Evolutionary conservation across 2,113 vertebrate genomes (phyloP).

Genomic region (Melanotaenia duboulayi): DNA sequence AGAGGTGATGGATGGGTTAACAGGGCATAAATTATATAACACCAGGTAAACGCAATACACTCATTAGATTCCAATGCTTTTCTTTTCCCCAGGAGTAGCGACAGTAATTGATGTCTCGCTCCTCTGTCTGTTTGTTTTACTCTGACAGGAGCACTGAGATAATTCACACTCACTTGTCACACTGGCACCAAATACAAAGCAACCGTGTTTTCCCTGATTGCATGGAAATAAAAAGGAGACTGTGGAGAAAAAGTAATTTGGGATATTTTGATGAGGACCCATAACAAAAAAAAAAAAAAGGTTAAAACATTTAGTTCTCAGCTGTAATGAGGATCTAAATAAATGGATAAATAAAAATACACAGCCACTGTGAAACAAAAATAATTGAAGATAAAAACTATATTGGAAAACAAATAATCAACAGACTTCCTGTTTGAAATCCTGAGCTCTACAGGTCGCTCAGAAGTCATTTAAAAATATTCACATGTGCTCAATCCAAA

Average conservation of each 20-base stretch:
- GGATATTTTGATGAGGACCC: slow-evolving; percentile 15
- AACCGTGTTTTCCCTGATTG: slow-evolving; percentile 40
- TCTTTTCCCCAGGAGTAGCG: slow-evolving; percentile 77
- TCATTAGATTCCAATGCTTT: slow-evolving; percentile 77
- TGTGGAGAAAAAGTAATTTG: slow-evolving; percentile 33
- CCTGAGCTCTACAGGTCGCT: slow-evolving; percentile 18
- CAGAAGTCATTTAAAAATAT: slow-evolving; percentile 29
- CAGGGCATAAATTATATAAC: slow-evolving; percentile 76
- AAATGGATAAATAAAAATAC: background rate
- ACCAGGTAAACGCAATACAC: slow-evolving; percentile 77
- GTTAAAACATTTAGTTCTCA: background rate
- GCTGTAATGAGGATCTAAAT: background rate
- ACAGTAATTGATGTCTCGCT: slow-evolving; percentile 76
- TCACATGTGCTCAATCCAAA: slow-evolving; percentile 35
- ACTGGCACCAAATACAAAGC: slow-evolving; percentile 57
- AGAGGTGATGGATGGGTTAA: slow-evolving; percentile 76
- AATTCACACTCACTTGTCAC: slow-evolving; percentile 66
- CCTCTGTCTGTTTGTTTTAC: slow-evolving; percentile 73
- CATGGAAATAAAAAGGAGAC: slow-evolving; percentile 40
- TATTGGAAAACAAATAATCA: slow-evolving; percentile 46
- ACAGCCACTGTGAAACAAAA: background rate
- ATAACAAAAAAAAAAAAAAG: slow-evolving; percentile 20
- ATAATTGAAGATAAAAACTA: background rate
- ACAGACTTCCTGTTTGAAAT: slow-evolving; percentile 51
- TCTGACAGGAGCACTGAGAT: slow-evolving; percentile 70